These are phyloP conservation scores for Bombus superbus DNA, from an alignment of 1,140 invertebrate species.

Conservation along the genomic window DNA sequence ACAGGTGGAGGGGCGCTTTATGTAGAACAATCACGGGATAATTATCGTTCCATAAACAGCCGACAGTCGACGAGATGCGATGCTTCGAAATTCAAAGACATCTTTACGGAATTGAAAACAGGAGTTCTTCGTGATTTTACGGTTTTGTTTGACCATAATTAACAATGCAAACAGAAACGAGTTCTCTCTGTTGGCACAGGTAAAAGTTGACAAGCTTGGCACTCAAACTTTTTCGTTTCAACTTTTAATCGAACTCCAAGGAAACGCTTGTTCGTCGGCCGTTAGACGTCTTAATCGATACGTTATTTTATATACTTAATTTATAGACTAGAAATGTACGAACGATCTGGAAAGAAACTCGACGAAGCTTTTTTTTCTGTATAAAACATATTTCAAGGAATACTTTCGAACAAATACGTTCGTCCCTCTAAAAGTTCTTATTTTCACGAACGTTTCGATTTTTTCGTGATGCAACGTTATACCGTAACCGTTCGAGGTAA, in stretches of 20 bases:
- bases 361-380: too few relatives aligned
- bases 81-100: neutral
- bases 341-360: neutral
- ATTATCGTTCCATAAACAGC: too few relatives aligned
- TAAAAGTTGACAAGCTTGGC: neutral
- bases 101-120: neutral
- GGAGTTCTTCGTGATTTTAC: neutral
- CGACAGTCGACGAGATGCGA: too few relatives aligned
- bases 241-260: neutral
- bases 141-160: slow-evolving; percentile 16
- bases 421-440: too few relatives aligned
- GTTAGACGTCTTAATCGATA: too few relatives aligned
- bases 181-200: neutral
- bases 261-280: neutral
- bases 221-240: neutral
- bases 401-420: too few relatives aligned
- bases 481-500: too few relatives aligned
- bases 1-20: accelerated
- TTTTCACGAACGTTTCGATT: too few relatives aligned
- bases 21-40: neutral
- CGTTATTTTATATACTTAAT: too few relatives aligned
- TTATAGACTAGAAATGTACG: accelerated
- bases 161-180: slow-evolving; percentile 21
- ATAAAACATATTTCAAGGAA: too few relatives aligned
- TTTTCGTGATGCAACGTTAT: too few relatives aligned